These are phyloP conservation scores for Notodonta dromedarius DNA, from an alignment of 2,888 invertebrate species.

Conservation along the genomic window DNA sequence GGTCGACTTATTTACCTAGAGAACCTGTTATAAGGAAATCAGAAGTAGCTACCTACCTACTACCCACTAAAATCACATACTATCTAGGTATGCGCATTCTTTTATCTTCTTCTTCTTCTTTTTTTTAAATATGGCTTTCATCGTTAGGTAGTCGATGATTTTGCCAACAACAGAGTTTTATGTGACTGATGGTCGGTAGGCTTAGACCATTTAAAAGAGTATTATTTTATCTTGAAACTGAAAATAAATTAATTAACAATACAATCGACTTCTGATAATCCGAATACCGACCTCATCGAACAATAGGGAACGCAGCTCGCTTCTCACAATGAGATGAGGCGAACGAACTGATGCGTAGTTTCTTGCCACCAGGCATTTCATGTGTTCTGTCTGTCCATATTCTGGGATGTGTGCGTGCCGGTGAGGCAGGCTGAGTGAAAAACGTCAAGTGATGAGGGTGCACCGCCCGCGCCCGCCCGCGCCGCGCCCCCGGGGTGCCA, in stretches of 20 bases:
- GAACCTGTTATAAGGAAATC: too few species aligned
- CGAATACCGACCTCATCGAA: slow-evolving; percentile 39
- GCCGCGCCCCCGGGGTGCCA: slow-evolving; percentile 30
- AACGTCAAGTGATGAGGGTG: slow-evolving; percentile 62
- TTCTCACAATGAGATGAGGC: slow-evolving; percentile 58
- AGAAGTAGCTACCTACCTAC: too few species aligned
- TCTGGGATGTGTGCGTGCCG: slow-evolving; percentile 46
- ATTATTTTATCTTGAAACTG: not conserved
- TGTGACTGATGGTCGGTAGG: too few species aligned
- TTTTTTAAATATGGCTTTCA: too few species aligned
- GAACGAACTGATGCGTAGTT: slow-evolving; percentile 60
- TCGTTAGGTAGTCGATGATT: too few species aligned
- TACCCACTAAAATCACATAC: too few species aligned
- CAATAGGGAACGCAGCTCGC: slow-evolving; percentile 47
- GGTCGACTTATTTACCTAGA: too few species aligned
- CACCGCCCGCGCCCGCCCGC: slow-evolving; percentile 27
- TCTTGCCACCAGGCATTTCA: slow-evolving; percentile 57
- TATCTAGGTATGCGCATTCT: not conserved
- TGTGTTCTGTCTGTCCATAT: slow-evolving; percentile 46
- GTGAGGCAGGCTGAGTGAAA: slow-evolving; percentile 52
- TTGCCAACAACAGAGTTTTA: too few species aligned
- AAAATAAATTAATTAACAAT: slow-evolving; percentile 18
- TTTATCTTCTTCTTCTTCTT: too few species aligned
- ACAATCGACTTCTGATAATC: slow-evolving; percentile 33
- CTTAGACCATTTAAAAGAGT: too few species aligned